Evolutionary conservation across 2,113 vertebrate genomes (phyloP).

Genomic region (Sardina pilchardus): DNA sequence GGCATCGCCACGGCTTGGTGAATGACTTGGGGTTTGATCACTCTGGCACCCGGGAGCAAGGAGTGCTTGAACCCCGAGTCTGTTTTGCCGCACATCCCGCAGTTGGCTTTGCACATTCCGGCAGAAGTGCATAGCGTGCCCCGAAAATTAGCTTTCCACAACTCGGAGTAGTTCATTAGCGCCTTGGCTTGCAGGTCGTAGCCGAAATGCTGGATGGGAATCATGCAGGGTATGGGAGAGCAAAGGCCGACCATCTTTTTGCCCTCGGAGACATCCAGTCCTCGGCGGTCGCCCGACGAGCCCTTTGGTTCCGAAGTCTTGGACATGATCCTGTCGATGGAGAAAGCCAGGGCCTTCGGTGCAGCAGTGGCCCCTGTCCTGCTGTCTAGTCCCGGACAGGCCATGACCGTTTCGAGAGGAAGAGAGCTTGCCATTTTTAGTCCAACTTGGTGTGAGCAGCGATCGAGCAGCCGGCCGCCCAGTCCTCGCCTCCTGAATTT

Average conservation of each 20-base stretch:
- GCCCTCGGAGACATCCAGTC: constrained; percentile 68
- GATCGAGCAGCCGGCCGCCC: constrained; percentile 64
- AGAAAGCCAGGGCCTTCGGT: constrained; percentile 94
- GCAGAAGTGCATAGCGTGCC: constrained; percentile 77
- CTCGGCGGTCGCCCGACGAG: constrained; percentile 71
- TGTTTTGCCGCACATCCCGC: constrained; percentile 84
- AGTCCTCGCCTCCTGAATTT: constrained; percentile 81
- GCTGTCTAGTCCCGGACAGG: constrained; percentile 78
- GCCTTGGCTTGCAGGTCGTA: constrained; percentile 92
- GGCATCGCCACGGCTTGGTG: constrained; percentile 88
- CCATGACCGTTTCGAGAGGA: constrained; percentile 87
- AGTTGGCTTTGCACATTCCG: constrained; percentile 87
- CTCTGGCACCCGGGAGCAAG: constrained; percentile 73
- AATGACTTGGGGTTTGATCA: constrained; percentile 95
- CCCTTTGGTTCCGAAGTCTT: constrained; percentile 85
- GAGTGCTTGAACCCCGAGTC: constrained; percentile 80
- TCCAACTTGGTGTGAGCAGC: constrained; percentile 76
- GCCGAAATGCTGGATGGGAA: constrained; percentile 87
- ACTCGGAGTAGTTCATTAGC: constrained; percentile 92
- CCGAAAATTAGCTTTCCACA: constrained; percentile 91
- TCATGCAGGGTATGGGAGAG: constrained; percentile 91
- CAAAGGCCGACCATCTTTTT: constrained; percentile 86
- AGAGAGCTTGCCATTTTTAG: constrained; percentile 86
- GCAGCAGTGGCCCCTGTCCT: constrained; percentile 79
- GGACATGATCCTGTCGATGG: constrained; percentile 99